Evolutionary conservation across 2,888 invertebrate genomes (phyloP).

Genomic region (Ectropis crepuscularia): DNA sequence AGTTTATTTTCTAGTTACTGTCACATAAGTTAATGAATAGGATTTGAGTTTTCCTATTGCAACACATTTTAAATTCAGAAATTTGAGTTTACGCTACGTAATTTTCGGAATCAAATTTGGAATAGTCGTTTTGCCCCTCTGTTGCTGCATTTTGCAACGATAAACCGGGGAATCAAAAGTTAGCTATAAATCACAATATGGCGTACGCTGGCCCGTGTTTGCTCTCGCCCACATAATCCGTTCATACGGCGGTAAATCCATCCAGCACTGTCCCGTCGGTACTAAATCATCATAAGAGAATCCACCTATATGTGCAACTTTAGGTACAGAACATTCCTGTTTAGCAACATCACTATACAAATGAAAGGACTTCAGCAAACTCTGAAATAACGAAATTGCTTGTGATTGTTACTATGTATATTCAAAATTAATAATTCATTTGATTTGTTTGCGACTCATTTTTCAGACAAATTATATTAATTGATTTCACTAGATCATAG

Average conservation of each 20-base stretch:
- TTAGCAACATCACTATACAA: conserved; percentile 54
- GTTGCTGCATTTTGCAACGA: conserved; percentile 58
- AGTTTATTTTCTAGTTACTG: too few relatives aligned
- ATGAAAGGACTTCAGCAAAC: conserved; percentile 12
- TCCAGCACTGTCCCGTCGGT: conserved; percentile 77
- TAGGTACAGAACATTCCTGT: conserved; percentile 60
- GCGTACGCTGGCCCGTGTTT: conserved; percentile 82
- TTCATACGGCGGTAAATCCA: conserved; percentile 83
- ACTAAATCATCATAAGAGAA: conserved; percentile 85
- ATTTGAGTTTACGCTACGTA: too few relatives aligned
- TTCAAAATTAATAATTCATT: not conserved
- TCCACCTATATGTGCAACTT: conserved; percentile 64
- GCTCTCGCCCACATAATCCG: conserved; percentile 85
- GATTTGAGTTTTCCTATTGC: too few relatives aligned
- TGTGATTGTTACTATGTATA: not conserved
- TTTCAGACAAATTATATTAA: too few relatives aligned
- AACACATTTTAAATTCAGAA: too few relatives aligned
- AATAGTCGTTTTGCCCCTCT: conserved; percentile 52
- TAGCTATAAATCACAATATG: conserved; percentile 80
- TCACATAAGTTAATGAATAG: too few relatives aligned
- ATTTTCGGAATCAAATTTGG: not conserved
- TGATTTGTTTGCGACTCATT: too few relatives aligned
- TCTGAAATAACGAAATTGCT: not conserved
- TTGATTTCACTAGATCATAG: not conserved
- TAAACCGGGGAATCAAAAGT: conserved; percentile 83